A percentile compares a stretch with the other conserved stretches of the same genome.
phyloP scores from a whole-genome alignment of 1,140 invertebrate species.

The Lasioglossum baleicum region DNA sequence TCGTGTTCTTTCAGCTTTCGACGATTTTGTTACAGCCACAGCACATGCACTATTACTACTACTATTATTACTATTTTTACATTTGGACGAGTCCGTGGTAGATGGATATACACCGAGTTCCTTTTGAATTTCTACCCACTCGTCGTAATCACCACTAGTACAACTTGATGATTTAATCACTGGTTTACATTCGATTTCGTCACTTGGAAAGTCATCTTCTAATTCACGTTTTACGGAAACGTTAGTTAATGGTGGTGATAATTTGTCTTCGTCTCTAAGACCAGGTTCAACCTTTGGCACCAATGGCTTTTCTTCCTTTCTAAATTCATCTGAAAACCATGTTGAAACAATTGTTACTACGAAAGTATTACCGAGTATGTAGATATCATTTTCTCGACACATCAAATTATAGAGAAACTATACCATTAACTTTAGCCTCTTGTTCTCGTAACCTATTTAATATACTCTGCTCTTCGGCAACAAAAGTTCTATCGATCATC shows the following conservation, averaged over 20 bases:
- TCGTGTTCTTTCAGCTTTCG: constrained; percentile 71
- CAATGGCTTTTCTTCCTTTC: constrained; percentile 76
- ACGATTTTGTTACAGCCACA: constrained; percentile 52
- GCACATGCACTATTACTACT: constrained; percentile 60
- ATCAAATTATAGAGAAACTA: not conserved
- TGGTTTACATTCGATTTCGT: constrained; percentile 71
- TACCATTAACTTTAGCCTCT: constrained; percentile 75
- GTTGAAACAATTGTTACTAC: constrained; percentile 1
- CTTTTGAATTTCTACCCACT: constrained; percentile 86
- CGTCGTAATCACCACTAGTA: constrained; percentile 82
- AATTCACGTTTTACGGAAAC: constrained; percentile 76
- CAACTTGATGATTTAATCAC: constrained; percentile 71
- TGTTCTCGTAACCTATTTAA: constrained; percentile 81
- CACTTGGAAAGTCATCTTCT: constrained; percentile 73
- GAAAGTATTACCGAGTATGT: not conserved
- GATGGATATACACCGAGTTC: constrained; percentile 82
- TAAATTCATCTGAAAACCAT: constrained; percentile 71
- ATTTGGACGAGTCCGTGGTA: constrained; percentile 69
- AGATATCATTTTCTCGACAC: not conserved
- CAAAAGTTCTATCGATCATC: constrained; percentile 86
- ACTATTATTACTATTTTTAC: constrained; percentile 67
- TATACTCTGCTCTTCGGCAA: constrained; percentile 84
- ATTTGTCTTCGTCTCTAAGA: constrained; percentile 65
- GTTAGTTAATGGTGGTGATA: constrained; percentile 59
- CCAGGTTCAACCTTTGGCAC: constrained; percentile 76